Evolutionary conservation across 1,140 invertebrate genomes (phyloP), one percentile per base, ranked within the genome.

Genomic region (Drosophila sulfurigaster): DNA sequence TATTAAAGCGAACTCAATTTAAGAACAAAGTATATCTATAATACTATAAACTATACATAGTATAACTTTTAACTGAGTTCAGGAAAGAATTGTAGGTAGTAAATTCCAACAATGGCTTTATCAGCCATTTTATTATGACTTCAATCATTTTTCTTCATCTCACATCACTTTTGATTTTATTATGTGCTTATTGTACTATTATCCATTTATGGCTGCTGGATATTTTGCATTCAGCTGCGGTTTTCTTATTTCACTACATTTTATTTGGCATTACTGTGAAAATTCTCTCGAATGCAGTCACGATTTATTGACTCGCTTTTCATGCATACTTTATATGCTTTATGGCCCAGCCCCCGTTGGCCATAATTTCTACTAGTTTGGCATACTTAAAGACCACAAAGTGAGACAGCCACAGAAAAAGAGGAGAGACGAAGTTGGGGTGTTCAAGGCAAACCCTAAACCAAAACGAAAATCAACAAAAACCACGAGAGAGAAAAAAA

Each of bases 261-360:
- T 30, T 7, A 10, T 64, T 46, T 77, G 41, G 45, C 15, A 38
- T 38, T 67, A 52, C 45, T 52, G 57, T 41, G 20, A 30, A 69
- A 65, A 77, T 73, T 79, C 73, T 76, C 48, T 64, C 72, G 46
- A 68, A 57, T 81, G 63, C 64, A 70, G 82, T 86, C 82, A 86
- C 82, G 82, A 85, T 72, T 85, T 86, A 75, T 79, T 75, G 82
- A 86, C 79, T 85, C 71, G 78, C 74, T 70, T 67, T 62, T 32
- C 57, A n/a, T 62, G 25, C 57, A n/a, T 35, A 52, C 62, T 46
- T 74, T 25, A 64, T 15, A 38, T 10, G 10, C 8, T 73, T 74
- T 74, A 73, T 70, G 60, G 64, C 49, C 20, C 20, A 11, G 49
- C 49, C 64, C 58, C 81, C 20, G 20, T 85, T 69, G 43, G n/a